Base-by-base conservation (phyloP, 2,888 invertebrate species). In the Apamea crenata region DNA sequence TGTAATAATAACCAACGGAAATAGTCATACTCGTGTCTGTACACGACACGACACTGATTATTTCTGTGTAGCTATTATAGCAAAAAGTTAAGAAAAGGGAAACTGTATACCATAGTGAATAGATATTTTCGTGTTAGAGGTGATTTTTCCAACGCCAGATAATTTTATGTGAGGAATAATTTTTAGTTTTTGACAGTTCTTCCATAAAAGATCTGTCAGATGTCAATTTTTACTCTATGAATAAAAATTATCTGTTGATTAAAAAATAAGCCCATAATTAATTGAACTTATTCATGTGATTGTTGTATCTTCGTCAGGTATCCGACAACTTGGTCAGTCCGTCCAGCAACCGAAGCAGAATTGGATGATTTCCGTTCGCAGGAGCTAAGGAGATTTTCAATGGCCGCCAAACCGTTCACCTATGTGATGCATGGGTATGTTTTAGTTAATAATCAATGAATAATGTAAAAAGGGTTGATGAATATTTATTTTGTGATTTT, bases 401-500 rank as follows among this genome's bases (percentile, higher is more conserved):
- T 98, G 84, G 99, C 99, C 0, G 99, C 99, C 87, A 98, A 98
- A 92, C 98, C 99, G 0, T 99, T 99, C 92, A 99, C 99, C 0
- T 99, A 99, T 91, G 97, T 98, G 29, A 98, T 99, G 97, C 98
- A 99, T 92, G 99, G 98, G 88, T 99, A 98, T 92, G 98, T 98
- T 32, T 36, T 40, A n/a, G n/a, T 56, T 59, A 44, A 56, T 18
- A 36, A 36, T n/a, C 2, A 53, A 16, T 56, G 1, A 65, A 73
- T 73, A 59, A 44, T 29, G 21, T 12, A 32, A 53, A 18, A 50
- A 47, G 10, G 63, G 50, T 40, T 12, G 16, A 40, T n/a, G 29
- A n/a, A 21, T 59, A 18, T 75, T 44, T 75, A 7, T 65, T 68
- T 29, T 74, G 21, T 50, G n/a, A 8, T 44, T 56, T 56, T 75